A percentile compares a stretch with the other conserved stretches of the same genome.
phyloP scores from a whole-genome alignment of 2,797 vertebrate species.

The Sarcophilus harrisii region DNA sequence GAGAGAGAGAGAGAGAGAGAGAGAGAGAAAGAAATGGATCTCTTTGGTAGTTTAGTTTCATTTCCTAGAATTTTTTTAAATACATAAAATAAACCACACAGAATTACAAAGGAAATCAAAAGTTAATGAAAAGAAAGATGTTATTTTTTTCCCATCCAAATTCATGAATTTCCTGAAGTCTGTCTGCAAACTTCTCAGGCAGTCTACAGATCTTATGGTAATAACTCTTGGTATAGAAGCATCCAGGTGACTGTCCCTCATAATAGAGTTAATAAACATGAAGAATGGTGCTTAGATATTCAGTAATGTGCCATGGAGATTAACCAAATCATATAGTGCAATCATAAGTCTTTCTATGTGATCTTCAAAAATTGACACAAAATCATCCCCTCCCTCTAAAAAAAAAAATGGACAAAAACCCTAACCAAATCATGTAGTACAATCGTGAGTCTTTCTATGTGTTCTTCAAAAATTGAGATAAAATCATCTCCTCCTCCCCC shows the following conservation, averaged over 20 bases:
- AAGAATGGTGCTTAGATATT: not conserved
- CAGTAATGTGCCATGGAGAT: not conserved
- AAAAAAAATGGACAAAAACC: not conserved
- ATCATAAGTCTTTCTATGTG: not conserved
- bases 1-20: too few relatives aligned
- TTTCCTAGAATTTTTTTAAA: not conserved
- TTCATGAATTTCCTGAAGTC: not conserved
- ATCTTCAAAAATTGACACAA: not conserved
- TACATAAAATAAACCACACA: not conserved
- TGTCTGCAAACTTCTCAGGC: not conserved
- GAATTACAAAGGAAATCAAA: not conserved
- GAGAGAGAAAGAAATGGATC: not conserved
- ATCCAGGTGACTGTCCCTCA: not conserved
- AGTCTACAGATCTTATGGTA: not conserved
- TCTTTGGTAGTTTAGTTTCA: not conserved
- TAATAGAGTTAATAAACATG: not conserved
- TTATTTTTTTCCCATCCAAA: not conserved
- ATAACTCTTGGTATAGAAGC: not conserved
- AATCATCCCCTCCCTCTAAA: not conserved
- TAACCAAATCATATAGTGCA: not conserved
- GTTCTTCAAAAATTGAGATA: too few relatives aligned
- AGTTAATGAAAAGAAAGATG: not conserved
- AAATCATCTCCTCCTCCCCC: too few relatives aligned
- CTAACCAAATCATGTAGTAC: too few relatives aligned
- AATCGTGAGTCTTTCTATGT: too few relatives aligned